Conservation (phyloP, 1,140 invertebrate genomes). For the Cherax destructor region DNA sequence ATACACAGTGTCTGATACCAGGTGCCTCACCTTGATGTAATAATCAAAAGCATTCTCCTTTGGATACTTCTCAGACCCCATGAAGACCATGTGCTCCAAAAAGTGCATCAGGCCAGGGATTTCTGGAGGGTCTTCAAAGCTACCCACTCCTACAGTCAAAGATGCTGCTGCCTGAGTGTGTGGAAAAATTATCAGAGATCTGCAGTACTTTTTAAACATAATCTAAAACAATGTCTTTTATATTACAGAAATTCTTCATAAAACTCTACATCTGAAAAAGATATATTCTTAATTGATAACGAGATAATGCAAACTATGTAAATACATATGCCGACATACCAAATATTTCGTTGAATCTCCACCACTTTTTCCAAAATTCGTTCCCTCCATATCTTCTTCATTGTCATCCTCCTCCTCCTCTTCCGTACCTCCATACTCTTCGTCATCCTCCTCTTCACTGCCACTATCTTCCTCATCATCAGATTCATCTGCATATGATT, state of each 20-base stretch:
- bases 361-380: not conserved
- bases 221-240: no score
- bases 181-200: not conserved
- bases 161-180: constrained; percentile 65
- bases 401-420: not conserved
- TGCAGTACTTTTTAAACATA: no score
- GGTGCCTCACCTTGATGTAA: constrained; percentile 53
- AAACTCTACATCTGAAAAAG: no score
- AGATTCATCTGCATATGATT: constrained; percentile 24
- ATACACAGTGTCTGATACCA: not conserved
- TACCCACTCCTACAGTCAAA: constrained; percentile 77
- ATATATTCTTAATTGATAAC: no score
- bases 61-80: constrained; percentile 95
- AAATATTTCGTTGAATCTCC: constrained; percentile 29
- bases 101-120: constrained; percentile 96
- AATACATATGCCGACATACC: constrained; percentile 4
- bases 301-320: no score
- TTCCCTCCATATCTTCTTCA: constrained; percentile 7
- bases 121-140: constrained; percentile 90
- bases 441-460: not conserved
- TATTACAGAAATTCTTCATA: no score
- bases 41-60: constrained; percentile 87
- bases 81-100: constrained; percentile 98
- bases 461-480: not conserved
- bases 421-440: not conserved